Conservation (phyloP, 2,113 vertebrate species). For the Clarias magur region DNA sequence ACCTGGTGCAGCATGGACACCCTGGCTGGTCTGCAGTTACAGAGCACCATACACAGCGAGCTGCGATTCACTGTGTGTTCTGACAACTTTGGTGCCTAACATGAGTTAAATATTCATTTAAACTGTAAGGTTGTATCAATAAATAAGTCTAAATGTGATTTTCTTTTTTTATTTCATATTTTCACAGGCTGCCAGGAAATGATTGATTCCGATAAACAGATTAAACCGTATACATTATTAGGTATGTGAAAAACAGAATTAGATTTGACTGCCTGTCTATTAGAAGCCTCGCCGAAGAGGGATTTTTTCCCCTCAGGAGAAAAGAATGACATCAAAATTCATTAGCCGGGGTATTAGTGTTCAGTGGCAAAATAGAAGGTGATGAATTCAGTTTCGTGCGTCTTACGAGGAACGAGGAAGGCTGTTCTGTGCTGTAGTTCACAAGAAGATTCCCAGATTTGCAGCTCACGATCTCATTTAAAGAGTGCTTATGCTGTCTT, state of each 20-base stretch:
- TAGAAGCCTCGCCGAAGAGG: not conserved
- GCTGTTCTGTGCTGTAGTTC: not conserved
- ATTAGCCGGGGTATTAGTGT: not conserved
- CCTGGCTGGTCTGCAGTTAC: no score
- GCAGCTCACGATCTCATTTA: not conserved
- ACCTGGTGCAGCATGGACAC: no score
- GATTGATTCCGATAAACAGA: constrained; percentile 14
- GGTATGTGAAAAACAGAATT: constrained; percentile 12
- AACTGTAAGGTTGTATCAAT: not conserved
- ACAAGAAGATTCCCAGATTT: not conserved
- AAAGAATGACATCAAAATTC: constrained; percentile 14
- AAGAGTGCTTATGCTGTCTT: constrained; percentile 10
- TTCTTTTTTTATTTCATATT: not conserved
- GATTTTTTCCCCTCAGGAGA: not conserved
- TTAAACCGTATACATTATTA: not conserved
- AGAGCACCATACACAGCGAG: no score
- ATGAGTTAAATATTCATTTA: not conserved
- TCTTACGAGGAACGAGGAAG: not conserved
- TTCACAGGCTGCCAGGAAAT: constrained; percentile 23
- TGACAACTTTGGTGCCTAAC: not conserved
- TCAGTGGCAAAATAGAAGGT: not conserved
- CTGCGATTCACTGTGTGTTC: no score
- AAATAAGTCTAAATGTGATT: not conserved
- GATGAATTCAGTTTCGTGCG: not conserved
- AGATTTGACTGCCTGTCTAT: constrained; percentile 7